Evolutionary conservation across 1,140 invertebrate species (phyloP).

Genomic region (Galendromus occidentalis): DNA sequence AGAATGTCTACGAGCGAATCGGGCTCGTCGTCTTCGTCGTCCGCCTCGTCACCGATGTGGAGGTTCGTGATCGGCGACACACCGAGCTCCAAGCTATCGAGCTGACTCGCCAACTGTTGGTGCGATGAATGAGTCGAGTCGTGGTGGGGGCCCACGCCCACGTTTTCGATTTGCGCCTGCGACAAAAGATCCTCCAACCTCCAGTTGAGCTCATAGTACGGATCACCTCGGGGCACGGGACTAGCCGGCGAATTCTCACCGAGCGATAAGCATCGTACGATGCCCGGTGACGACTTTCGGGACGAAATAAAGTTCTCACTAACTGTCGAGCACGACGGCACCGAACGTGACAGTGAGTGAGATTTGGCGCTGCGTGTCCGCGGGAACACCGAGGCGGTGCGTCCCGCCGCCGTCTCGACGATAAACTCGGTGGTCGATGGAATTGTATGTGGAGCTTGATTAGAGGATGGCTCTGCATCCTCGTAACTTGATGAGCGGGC

Average conservation of each 20-base stretch:
- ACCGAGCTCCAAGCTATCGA: no score
- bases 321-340: conserved; percentile 7
- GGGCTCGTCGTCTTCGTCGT: background rate
- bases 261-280: conserved; percentile 1
- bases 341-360: conserved; percentile 8
- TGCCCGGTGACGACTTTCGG: conserved; percentile 11
- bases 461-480: conserved; percentile 8
- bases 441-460: background rate
- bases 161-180: background rate
- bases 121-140: background rate
- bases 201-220: conserved; percentile 8
- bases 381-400: background rate
- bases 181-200: conserved; percentile 1
- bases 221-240: background rate
- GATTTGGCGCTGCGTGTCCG: conserved; percentile 2
- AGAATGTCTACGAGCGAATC: conserved; percentile 10
- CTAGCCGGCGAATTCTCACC: background rate
- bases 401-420: background rate
- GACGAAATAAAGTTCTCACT: conserved; percentile 10
- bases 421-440: conserved; percentile 1
- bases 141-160: background rate
- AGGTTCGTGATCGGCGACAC: background rate
- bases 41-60: background rate
- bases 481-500: conserved; percentile 7
- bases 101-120: background rate